A percentile compares a stretch with the other conserved stretches of the same genome.
Conservation (phyloP, 2,113 vertebrate species). For the Felis catus region DNA sequence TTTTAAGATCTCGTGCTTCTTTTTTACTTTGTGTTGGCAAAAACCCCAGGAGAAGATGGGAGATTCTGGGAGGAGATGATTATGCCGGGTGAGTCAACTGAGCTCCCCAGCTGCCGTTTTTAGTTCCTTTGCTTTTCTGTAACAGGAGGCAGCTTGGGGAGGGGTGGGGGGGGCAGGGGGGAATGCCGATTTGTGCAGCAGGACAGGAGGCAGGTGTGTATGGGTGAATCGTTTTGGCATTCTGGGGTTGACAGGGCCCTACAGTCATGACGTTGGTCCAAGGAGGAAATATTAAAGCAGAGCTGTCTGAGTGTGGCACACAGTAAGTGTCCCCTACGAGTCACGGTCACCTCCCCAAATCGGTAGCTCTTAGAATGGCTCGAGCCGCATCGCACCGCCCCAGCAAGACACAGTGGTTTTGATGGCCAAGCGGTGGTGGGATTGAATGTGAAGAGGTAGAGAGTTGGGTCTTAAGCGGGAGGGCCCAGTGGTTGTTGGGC, state of each 20-base stretch:
- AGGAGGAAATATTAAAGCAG: neutral
- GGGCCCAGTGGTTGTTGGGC: neutral
- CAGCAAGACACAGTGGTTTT: neutral
- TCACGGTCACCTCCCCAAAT: neutral
- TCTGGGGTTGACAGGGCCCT: neutral
- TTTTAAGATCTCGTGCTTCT: slow-evolving; percentile 52
- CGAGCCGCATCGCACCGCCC: neutral
- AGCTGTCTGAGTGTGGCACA: neutral
- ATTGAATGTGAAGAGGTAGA: neutral
- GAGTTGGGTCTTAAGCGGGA: neutral
- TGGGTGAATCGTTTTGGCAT: neutral
- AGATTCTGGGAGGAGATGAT: slow-evolving; percentile 78
- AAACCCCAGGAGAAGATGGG: slow-evolving; percentile 70
- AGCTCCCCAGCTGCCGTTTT: slow-evolving; percentile 76
- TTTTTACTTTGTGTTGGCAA: slow-evolving; percentile 74
- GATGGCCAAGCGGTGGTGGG: neutral
- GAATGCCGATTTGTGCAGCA: neutral
- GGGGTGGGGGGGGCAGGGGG: neutral
- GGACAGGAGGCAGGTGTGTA: slow-evolving; percentile 41
- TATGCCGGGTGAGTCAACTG: slow-evolving; percentile 76
- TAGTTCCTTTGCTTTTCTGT: slow-evolving; percentile 61
- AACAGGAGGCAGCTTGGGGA: slow-evolving; percentile 57
- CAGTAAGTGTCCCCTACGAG: neutral
- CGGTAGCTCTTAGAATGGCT: neutral
- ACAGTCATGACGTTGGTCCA: neutral